These are phyloP conservation scores for Apodemia duryi DNA, from an alignment of 2,888 invertebrate species.

Conservation along the genomic window DNA sequence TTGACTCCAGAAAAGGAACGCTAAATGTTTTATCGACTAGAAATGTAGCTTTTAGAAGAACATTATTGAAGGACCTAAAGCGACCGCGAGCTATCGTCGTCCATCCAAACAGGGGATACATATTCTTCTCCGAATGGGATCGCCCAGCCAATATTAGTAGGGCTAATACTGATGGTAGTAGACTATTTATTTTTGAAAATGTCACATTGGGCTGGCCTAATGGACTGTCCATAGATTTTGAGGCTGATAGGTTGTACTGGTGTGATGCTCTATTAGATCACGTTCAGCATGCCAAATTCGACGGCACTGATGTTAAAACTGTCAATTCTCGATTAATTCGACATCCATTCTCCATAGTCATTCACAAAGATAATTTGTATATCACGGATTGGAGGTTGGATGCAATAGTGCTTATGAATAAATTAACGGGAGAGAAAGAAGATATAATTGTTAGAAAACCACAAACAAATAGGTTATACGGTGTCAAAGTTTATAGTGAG, in stretches of 20 bases:
- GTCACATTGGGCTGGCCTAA: slow-evolving; percentile 98
- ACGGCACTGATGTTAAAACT: slow-evolving; percentile 94
- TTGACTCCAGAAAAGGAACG: slow-evolving; percentile 96
- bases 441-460: slow-evolving; percentile 92
- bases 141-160: slow-evolving; percentile 97
- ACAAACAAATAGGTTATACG: slow-evolving; percentile 93
- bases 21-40: slow-evolving; percentile 94
- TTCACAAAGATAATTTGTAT: slow-evolving; percentile 94
- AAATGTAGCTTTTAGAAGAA: slow-evolving; percentile 90
- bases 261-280: slow-evolving; percentile 97
- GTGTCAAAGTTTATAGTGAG: slow-evolving; percentile 92
- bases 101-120: slow-evolving; percentile 95
- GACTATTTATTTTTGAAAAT: slow-evolving; percentile 91
- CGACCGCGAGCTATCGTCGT: slow-evolving; percentile 97
- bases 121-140: slow-evolving; percentile 98
- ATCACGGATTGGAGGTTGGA: slow-evolving; percentile 98
- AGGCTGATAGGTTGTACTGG: slow-evolving; percentile 95
- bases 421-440: slow-evolving; percentile 92
- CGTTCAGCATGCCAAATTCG: slow-evolving; percentile 94
- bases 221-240: slow-evolving; percentile 95
- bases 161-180: slow-evolving; percentile 93
- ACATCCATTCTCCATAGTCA: slow-evolving; percentile 95
- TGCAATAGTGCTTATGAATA: slow-evolving; percentile 94
- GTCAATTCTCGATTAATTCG: slow-evolving; percentile 91
- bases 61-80: slow-evolving; percentile 91